Evolutionary conservation across 2,888 invertebrate genomes (phyloP).

Genomic region (Seira musarum): DNA sequence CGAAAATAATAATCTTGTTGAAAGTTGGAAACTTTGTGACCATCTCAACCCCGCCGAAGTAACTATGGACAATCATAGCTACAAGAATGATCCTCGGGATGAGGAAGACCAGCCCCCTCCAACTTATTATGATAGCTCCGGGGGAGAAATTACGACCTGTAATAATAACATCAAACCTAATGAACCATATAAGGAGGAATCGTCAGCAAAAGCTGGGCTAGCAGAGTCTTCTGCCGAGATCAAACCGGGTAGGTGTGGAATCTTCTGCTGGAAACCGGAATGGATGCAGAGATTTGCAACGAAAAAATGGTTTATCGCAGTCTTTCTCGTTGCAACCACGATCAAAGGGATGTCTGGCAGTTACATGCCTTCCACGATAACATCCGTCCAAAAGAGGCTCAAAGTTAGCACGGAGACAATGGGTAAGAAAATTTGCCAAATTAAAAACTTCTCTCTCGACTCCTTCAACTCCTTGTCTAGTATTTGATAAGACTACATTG

Average conservation of each 20-base stretch:
- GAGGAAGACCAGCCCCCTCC: not conserved
- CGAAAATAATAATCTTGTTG: not conserved
- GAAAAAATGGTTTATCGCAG: conserved; percentile 76
- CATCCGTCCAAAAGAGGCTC: conserved; percentile 71
- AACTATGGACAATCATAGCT: conserved; percentile 15
- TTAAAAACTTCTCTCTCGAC: not conserved
- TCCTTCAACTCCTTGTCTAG: no score
- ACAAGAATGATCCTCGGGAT: not conserved
- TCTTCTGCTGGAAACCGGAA: conserved; percentile 75
- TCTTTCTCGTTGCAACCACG: conserved; percentile 76
- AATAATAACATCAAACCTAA: not conserved
- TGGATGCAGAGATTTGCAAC: conserved; percentile 78
- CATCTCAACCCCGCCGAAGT: not conserved
- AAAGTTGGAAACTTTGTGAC: not conserved
- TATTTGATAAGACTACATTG: no score
- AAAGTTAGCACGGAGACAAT: conserved; percentile 70
- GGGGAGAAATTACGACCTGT: not conserved
- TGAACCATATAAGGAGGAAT: not conserved
- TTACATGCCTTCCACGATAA: conserved; percentile 70
- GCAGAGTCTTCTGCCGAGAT: conserved; percentile 20
- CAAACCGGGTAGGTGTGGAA: conserved; percentile 73
- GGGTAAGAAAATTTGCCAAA: conserved; percentile 59
- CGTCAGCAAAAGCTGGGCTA: not conserved
- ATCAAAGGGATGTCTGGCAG: conserved; percentile 68
- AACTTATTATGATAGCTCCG: not conserved